phyloP scores from a whole-genome alignment of 1,140 invertebrate genomes.

The Leptinotarsa texana region DNA sequence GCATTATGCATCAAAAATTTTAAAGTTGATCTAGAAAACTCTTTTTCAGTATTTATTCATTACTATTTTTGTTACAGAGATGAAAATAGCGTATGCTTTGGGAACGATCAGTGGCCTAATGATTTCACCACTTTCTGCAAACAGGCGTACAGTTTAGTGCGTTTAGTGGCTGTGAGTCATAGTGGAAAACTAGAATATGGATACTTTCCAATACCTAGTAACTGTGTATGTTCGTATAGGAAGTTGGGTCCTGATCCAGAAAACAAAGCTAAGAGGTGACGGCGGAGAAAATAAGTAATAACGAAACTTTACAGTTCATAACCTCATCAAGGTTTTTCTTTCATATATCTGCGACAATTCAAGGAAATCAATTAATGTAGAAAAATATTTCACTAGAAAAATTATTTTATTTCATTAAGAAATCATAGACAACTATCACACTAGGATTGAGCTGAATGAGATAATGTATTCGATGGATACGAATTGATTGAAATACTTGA shows the following conservation, averaged over 20 bases:
- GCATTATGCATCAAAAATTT: no score
- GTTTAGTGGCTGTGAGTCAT: slow-evolving; percentile 35
- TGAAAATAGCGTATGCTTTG: slow-evolving; percentile 30
- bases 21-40: no score
- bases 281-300: background rate
- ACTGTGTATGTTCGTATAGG: slow-evolving; percentile 37
- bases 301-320: background rate
- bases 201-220: slow-evolving; percentile 43
- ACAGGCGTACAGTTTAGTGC: slow-evolving; percentile 43
- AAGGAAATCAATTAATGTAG: background rate
- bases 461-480: no score
- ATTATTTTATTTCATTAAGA: background rate
- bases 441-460: no score
- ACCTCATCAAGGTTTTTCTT: background rate
- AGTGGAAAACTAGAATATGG: slow-evolving; percentile 39
- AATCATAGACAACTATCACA: background rate
- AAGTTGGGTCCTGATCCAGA: slow-evolving; percentile 1
- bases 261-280: background rate
- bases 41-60: no score
- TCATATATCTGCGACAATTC: background rate
- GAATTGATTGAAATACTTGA: no score
- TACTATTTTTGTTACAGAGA: slow-evolving; percentile 30
- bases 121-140: slow-evolving; percentile 35
- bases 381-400: background rate
- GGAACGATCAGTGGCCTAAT: slow-evolving; percentile 27